Evolutionary conservation across 2,888 invertebrate species (phyloP).

Genomic region (Caenorhabditis becei): DNA sequence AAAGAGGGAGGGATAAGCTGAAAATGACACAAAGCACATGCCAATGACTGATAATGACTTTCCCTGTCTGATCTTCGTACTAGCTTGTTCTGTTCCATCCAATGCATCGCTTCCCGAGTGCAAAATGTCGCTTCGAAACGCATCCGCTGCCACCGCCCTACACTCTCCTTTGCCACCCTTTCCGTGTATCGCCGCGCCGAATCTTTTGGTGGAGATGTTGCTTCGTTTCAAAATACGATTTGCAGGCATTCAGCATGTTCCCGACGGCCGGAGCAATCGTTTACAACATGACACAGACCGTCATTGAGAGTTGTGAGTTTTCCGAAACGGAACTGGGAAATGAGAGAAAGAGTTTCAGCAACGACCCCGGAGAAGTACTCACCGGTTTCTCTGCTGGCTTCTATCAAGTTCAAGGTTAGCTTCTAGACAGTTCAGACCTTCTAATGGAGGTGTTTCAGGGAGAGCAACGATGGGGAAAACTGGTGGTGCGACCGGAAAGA

Average conservation of each 20-base stretch:
- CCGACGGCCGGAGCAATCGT: slow-evolving; percentile 67
- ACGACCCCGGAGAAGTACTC: slow-evolving; percentile 41
- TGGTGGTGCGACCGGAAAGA: slow-evolving; percentile 66
- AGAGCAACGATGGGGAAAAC: slow-evolving; percentile 67
- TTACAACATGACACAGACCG: slow-evolving; percentile 69
- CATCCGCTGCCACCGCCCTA: background rate
- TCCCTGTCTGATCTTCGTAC: too few relatives aligned
- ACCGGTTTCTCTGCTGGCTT: slow-evolving; percentile 38
- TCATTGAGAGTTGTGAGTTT: slow-evolving; percentile 52
- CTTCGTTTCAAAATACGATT: background rate
- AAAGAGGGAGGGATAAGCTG: too few relatives aligned
- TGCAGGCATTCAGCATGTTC: slow-evolving; percentile 64
- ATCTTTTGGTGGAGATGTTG: background rate
- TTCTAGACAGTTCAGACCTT: too few relatives aligned
- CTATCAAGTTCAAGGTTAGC: slow-evolving; percentile 45
- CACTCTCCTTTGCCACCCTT: background rate
- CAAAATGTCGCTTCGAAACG: background rate
- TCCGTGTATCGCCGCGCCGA: slow-evolving; percentile 4
- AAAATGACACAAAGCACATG: too few relatives aligned
- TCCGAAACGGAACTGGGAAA: background rate
- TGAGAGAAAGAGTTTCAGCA: slow-evolving; percentile 26
- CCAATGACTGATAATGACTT: too few relatives aligned
- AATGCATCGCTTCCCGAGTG: background rate
- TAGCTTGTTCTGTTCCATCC: background rate
- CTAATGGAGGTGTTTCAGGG: slow-evolving; percentile 25